Percentiles rank a stretch among this genome's conserved stretches.
Conservation (phyloP, 2,888 invertebrate genomes). For the Mechanitis messenoides region DNA sequence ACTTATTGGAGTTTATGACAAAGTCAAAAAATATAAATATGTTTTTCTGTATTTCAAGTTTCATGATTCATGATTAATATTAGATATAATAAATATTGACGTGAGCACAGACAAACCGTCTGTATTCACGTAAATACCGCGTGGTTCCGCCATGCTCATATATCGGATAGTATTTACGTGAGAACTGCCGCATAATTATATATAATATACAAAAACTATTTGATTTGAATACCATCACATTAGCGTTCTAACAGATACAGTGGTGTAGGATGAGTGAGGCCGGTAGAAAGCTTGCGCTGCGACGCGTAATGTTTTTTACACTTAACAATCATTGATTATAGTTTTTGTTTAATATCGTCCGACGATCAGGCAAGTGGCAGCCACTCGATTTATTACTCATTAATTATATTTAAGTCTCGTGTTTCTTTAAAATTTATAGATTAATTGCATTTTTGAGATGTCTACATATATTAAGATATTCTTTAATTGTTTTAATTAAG, state of each 20-base stretch:
- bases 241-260: conserved; percentile 35
- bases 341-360: conserved; percentile 32
- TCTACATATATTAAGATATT: too few species aligned
- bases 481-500: too few species aligned
- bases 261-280: conserved; percentile 58
- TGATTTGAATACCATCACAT: conserved; percentile 14
- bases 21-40: neutral
- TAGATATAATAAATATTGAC: too few species aligned
- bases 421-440: conserved; percentile 15
- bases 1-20: neutral
- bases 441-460: conserved; percentile 5
- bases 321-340: conserved; percentile 32
- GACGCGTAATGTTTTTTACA: conserved; percentile 42
- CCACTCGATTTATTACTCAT: conserved; percentile 24
- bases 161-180: neutral
- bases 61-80: too few species aligned
- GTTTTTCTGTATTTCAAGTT: too few species aligned
- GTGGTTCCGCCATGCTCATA: too few species aligned
- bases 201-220: conserved; percentile 19
- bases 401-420: conserved; percentile 23
- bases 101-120: too few species aligned
- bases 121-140: too few species aligned
- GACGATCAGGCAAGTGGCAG: conserved; percentile 23
- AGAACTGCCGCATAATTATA: conserved; percentile 4
- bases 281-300: conserved; percentile 50